A percentile compares a stretch with the other conserved stretches of the same genome.
Evolutionary conservation across 2,797 vertebrate genomes (phyloP).

Genomic region (Microtus obscurus): DNA sequence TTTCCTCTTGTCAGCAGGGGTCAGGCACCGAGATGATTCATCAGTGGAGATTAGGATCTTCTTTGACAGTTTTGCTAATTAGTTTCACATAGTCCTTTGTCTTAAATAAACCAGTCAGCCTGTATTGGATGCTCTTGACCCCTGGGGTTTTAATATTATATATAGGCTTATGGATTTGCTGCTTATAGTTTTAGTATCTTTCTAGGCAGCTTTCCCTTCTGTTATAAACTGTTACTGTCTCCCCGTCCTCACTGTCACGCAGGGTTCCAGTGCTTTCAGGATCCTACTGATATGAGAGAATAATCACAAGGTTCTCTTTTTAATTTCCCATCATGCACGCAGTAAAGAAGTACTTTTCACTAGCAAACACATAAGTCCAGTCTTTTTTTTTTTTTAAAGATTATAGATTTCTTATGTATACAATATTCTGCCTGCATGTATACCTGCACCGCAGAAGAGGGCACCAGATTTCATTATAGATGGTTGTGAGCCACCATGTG

Average conservation of each 20-base stretch:
- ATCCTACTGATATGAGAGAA: not conserved
- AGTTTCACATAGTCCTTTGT: constrained; percentile 32
- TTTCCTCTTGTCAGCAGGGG: not conserved
- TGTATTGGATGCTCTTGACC: not conserved
- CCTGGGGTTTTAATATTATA: not conserved
- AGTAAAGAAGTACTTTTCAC: not conserved
- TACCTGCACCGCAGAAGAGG: no score
- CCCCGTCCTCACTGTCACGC: not conserved
- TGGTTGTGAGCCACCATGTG: no score
- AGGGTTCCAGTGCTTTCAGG: not conserved
- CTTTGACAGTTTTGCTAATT: constrained; percentile 45
- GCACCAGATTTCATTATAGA: no score
- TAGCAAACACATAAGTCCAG: not conserved
- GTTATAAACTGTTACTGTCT: not conserved
- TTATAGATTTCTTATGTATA: no score
- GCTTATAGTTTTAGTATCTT: not conserved
- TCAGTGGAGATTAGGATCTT: constrained; percentile 11
- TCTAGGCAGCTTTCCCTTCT: not conserved
- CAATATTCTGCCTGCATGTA: no score
- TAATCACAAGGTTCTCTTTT: not conserved
- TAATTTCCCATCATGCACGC: not conserved
- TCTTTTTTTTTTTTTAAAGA: not conserved
- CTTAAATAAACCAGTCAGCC: not conserved
- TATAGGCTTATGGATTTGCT: not conserved
- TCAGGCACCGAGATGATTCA: not conserved